These are phyloP conservation scores for Dione juno DNA, from an alignment of 2,888 invertebrate species.

Conservation along the genomic window DNA sequence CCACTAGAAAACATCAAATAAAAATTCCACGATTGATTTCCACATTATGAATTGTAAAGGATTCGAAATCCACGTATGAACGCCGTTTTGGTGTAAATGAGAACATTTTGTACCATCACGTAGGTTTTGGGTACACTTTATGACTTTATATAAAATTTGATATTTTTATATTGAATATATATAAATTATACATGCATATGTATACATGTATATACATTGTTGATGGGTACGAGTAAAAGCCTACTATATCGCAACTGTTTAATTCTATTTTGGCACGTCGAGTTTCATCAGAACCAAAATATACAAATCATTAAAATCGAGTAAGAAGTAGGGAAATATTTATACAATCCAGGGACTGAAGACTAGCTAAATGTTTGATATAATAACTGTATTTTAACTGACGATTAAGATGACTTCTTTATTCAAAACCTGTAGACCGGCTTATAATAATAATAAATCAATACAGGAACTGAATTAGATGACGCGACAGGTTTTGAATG, in stretches of 20 bases:
- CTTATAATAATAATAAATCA: constrained; percentile 63
- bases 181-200: constrained; percentile 84
- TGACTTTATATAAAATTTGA: constrained; percentile 84
- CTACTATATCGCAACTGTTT: constrained; percentile 83
- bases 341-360: constrained; percentile 83
- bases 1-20: constrained; percentile 78
- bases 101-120: constrained; percentile 82
- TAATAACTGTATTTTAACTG: constrained; percentile 82
- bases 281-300: constrained; percentile 83
- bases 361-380: constrained; percentile 84
- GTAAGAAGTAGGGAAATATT: constrained; percentile 83
- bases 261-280: constrained; percentile 83
- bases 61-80: constrained; percentile 76
- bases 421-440: constrained; percentile 81
- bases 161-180: constrained; percentile 84
- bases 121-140: constrained; percentile 84
- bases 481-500: constrained; percentile 80
- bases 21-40: constrained; percentile 81
- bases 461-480: constrained; percentile 78
- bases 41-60: constrained; percentile 78
- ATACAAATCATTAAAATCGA: constrained; percentile 83
- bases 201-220: constrained; percentile 84
- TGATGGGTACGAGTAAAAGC: constrained; percentile 81
- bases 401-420: constrained; percentile 77
- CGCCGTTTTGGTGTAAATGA: constrained; percentile 76